Percentiles rank a stretch among this genome's conserved stretches.
These are phyloP conservation scores for Drosophila pectinifera DNA, from an alignment of 1,140 invertebrate species.

Conservation along the genomic window DNA sequence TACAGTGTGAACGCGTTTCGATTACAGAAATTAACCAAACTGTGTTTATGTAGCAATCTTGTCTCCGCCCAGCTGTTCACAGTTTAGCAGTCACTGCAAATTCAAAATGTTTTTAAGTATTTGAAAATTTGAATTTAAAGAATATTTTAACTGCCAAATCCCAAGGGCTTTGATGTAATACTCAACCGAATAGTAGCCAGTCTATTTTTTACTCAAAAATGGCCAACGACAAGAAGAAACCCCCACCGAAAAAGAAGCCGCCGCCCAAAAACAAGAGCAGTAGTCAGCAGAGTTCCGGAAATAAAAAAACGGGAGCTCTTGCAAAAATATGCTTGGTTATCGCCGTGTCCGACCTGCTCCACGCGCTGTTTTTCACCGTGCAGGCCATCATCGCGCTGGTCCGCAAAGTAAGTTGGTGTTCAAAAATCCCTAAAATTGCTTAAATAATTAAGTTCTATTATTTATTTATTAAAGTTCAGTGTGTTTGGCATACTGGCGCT, in stretches of 20 bases:
- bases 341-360: slow-evolving; percentile 49
- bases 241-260: slow-evolving; percentile 17
- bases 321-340: slow-evolving; percentile 51
- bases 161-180: slow-evolving; percentile 42
- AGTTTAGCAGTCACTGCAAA: slow-evolving; percentile 2
- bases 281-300: too few species aligned
- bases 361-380: slow-evolving; percentile 59
- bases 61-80: background rate
- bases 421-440: background rate
- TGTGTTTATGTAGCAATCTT: background rate
- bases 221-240: slow-evolving; percentile 47
- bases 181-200: slow-evolving; percentile 13
- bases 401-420: slow-evolving; percentile 44
- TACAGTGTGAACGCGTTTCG: background rate
- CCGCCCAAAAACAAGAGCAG: background rate
- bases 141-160: background rate
- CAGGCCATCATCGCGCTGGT: slow-evolving; percentile 48
- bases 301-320: too few species aligned
- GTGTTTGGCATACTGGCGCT: slow-evolving; percentile 46
- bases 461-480: slow-evolving; percentile 29
- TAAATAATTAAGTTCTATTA: background rate
- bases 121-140: background rate
- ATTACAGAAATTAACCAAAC: background rate
- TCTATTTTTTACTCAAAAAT: slow-evolving; percentile 34
- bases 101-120: background rate